Percentiles rank a stretch among this genome's conserved stretches.
Conservation (phyloP, 2,113 vertebrate species). For the Amphiprion percula region DNA sequence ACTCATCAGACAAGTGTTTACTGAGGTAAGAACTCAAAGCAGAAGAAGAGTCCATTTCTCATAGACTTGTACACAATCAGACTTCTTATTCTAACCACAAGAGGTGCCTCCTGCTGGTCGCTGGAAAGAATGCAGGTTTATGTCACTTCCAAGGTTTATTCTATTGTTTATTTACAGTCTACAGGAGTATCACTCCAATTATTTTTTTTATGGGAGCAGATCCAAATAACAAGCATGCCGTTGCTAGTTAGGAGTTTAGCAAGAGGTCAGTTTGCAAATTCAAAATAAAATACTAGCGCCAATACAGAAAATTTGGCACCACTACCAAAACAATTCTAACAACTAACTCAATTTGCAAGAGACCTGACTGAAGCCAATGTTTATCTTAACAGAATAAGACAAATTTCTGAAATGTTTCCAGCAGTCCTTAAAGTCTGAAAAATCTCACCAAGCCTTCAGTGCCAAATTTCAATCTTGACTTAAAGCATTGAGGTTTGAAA, state of each 20-base stretch:
- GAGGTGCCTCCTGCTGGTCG: too few relatives aligned
- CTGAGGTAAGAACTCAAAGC: too few relatives aligned
- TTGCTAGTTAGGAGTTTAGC: background rate
- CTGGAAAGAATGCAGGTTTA: too few relatives aligned
- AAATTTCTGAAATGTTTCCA: slow-evolving; percentile 20
- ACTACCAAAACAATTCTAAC: slow-evolving; percentile 4
- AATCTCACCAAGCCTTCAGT: background rate
- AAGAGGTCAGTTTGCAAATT: slow-evolving; percentile 1
- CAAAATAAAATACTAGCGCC: background rate
- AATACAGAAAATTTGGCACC: background rate
- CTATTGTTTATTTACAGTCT: too few relatives aligned
- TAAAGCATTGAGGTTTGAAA: slow-evolving; percentile 15
- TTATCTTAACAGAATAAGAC: slow-evolving; percentile 10
- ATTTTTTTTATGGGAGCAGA: background rate
- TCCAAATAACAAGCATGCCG: background rate
- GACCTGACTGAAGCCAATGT: slow-evolving; percentile 6
- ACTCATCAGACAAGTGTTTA: too few relatives aligned
- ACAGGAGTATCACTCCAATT: too few relatives aligned
- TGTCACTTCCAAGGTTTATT: too few relatives aligned
- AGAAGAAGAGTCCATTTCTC: too few relatives aligned
- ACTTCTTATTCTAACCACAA: too few relatives aligned
- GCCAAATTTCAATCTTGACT: slow-evolving; percentile 26
- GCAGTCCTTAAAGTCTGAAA: slow-evolving; percentile 8
- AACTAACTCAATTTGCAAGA: slow-evolving; percentile 7
- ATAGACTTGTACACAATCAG: too few relatives aligned